These are phyloP conservation scores for Parapsyche elsis DNA, from an alignment of 1,140 invertebrate species.

Conservation along the genomic window DNA sequence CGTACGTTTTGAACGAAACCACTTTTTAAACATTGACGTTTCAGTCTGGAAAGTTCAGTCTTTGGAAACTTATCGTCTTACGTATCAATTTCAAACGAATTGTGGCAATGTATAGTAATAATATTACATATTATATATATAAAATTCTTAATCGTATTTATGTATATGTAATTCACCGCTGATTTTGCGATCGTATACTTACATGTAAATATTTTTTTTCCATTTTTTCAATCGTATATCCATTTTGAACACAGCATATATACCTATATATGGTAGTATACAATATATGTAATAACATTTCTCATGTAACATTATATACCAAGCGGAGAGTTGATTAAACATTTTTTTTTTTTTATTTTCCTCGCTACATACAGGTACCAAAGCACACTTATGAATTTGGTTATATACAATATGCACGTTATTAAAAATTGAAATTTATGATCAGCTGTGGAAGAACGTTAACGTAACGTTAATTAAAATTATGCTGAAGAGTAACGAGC, in stretches of 20 bases:
- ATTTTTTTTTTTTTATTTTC: background rate
- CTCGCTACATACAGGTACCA: constrained; percentile 30
- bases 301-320: constrained; percentile 19
- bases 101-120: background rate
- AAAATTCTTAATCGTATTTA: background rate
- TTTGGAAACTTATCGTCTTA: constrained; percentile 38
- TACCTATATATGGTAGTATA: background rate
- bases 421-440: constrained; percentile 22
- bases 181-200: constrained; percentile 10
- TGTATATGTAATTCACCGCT: background rate
- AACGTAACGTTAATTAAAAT: constrained; percentile 1
- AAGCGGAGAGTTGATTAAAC: constrained; percentile 19
- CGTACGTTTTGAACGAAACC: constrained; percentile 7
- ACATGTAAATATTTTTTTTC: constrained; percentile 29
- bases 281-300: constrained; percentile 1
- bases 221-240: constrained; percentile 38
- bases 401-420: constrained; percentile 27
- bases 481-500: background rate
- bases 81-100: constrained; percentile 13
- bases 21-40: constrained; percentile 29
- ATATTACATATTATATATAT: background rate
- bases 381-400: constrained; percentile 35
- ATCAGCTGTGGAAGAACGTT: constrained; percentile 26
- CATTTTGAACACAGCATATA: constrained; percentile 42
- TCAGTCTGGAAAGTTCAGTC: constrained; percentile 43